phyloP scores from a whole-genome alignment of 2,797 vertebrate species.

The Onychomys torridus region DNA sequence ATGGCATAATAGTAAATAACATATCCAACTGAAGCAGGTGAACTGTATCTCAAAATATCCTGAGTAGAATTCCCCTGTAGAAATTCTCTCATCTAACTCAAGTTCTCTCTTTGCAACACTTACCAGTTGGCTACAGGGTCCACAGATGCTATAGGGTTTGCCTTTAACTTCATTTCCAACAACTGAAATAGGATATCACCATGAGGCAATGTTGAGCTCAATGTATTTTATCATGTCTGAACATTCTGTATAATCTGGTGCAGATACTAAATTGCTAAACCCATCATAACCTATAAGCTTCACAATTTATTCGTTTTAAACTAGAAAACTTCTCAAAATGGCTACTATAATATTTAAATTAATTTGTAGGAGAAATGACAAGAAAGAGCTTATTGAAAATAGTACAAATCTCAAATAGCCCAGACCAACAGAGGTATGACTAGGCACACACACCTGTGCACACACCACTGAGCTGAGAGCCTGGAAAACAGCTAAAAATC shows the following conservation, averaged over 20 bases:
- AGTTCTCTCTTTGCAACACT: not conserved
- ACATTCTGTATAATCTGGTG: constrained; percentile 21
- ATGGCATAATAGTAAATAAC: not conserved
- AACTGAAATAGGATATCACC: constrained; percentile 50
- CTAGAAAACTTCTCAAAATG: not conserved
- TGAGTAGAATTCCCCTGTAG: constrained; percentile 36
- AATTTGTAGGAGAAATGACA: not conserved
- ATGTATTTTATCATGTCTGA: constrained; percentile 29
- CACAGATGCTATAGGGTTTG: not conserved
- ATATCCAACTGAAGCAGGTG: constrained; percentile 39
- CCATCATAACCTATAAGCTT: constrained; percentile 27
- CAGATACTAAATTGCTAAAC: constrained; percentile 42
- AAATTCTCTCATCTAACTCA: constrained; percentile 43
- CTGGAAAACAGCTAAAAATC: not conserved
- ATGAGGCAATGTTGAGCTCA: constrained; percentile 7
- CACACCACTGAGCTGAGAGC: not conserved
- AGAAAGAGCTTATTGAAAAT: not conserved
- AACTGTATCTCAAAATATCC: constrained; percentile 63
- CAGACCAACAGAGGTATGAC: not conserved
- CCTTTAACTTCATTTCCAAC: constrained; percentile 55
- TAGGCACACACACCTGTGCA: not conserved
- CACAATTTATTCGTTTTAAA: constrained; percentile 63
- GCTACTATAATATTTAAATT: constrained; percentile 47
- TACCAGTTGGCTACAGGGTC: not conserved
- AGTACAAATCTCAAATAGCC: not conserved